Percentiles rank a stretch among this genome's conserved stretches.
phyloP scores from a whole-genome alignment of 2,888 invertebrate species.

The Drosophila birchii region DNA sequence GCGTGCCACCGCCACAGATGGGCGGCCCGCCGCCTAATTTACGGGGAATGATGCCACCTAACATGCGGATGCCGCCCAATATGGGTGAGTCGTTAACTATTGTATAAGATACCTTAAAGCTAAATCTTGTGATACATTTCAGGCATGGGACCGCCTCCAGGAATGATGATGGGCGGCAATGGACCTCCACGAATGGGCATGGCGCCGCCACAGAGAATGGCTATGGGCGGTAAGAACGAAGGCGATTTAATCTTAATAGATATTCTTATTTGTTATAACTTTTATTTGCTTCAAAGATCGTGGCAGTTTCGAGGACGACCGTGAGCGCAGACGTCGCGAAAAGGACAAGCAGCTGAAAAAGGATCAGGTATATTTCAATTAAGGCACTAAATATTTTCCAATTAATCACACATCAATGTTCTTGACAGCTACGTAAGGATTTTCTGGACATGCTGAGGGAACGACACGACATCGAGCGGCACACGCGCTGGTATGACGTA shows the following conservation, averaged over 20 bases:
- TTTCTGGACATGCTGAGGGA: conserved; percentile 96
- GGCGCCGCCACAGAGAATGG: conserved; percentile 76
- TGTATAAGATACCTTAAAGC: not conserved
- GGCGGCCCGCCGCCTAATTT: conserved; percentile 77
- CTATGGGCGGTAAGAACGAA: conserved; percentile 49
- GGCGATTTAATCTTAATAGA: not conserved
- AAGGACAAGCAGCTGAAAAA: conserved; percentile 86
- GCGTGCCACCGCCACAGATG: conserved; percentile 54
- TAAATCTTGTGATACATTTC: not conserved
- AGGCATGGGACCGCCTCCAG: conserved; percentile 81
- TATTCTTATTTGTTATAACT: not conserved
- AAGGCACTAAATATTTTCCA: not conserved
- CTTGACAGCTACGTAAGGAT: conserved; percentile 92
- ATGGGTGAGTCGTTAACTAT: conserved; percentile 62
- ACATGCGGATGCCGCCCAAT: conserved; percentile 77
- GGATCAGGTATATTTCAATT: conserved; percentile 72
- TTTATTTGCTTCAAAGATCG: conserved; percentile 44
- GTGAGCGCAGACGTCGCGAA: conserved; percentile 81
- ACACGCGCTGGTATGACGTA: conserved; percentile 96
- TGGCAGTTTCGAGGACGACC: conserved; percentile 63
- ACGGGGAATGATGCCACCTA: conserved; percentile 76
- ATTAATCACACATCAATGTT: not conserved
- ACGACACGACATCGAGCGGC: conserved; percentile 93
- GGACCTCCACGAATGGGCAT: conserved; percentile 73
- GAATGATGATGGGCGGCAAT: conserved; percentile 71